phyloP scores from a whole-genome alignment of 1,140 invertebrate genomes.

The Euura saliciscinereae region DNA sequence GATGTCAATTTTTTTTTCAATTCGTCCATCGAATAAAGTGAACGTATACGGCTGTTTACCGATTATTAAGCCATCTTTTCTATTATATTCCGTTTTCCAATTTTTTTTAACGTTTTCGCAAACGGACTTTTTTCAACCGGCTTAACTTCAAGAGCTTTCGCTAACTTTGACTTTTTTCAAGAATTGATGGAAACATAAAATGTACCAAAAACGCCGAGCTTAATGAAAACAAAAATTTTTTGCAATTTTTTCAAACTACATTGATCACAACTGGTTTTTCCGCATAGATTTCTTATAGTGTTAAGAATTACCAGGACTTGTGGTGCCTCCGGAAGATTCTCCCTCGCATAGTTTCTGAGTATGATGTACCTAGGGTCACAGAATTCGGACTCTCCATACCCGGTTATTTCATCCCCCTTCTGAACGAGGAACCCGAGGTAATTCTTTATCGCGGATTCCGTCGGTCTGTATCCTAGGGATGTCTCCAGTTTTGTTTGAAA shows the following conservation, averaged over 20 bases:
- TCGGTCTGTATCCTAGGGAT: slow-evolving; percentile 33
- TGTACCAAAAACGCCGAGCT: no score
- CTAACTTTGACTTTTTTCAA: no score
- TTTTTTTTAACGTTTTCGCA: no score
- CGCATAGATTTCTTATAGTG: neutral
- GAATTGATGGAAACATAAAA: no score
- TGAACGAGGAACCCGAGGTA: slow-evolving; percentile 30
- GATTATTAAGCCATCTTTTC: no score
- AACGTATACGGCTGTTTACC: no score
- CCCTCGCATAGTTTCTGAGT: slow-evolving; percentile 33
- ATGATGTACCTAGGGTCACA: slow-evolving; percentile 39
- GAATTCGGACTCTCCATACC: slow-evolving; percentile 32
- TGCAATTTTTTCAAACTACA: neutral
- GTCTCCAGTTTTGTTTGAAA: slow-evolving; percentile 37
- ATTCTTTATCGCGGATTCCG: slow-evolving; percentile 34
- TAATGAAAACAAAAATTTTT: neutral
- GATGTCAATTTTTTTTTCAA: no score
- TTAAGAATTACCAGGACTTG: slow-evolving; percentile 34
- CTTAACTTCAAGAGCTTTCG: neutral
- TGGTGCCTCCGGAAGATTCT: slow-evolving; percentile 33
- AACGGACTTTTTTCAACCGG: neutral
- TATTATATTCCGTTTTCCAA: no score
- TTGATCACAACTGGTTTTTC: neutral
- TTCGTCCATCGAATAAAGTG: no score
- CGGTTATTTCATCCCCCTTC: slow-evolving; percentile 32